Base-by-base conservation (phyloP, 2,888 invertebrate species). In the Cryptops parisi region DNA sequence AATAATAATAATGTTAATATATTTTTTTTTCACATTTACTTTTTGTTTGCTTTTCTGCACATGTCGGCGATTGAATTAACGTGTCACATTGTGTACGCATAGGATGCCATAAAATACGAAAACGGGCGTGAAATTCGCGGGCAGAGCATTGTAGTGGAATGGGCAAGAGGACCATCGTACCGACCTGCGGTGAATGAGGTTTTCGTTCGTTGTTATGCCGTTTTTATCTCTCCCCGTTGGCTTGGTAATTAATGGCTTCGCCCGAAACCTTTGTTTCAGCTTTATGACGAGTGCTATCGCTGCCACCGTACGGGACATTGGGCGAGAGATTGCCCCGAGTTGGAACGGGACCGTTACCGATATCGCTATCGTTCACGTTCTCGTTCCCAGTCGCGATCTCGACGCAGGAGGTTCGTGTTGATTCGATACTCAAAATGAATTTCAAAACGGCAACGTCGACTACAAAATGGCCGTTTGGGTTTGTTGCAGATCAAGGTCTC, bases 51-150 rank as follows among this genome's bases (percentile, higher is more conserved):
- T 33, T 33, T 33, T 15, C 15, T 12, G 15, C 15, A 12, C 9
- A 15, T 33, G 9, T 12, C 9, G 9, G 38, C 38, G 15, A 9
- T 33, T 33, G 38, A 33, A 33, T n/a, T n/a, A n/a, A n/a, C n/a
- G n/a, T n/a, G n/a, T n/a, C n/a, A n/a, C n/a, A n/a, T n/a, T n/a
- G n/a, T n/a, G n/a, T n/a, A n/a, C n/a, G n/a, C n/a, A n/a, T 56
- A 70, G 70, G 70, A 70, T 63, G 68, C 68, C 25, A 61, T 70
- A 23, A 65, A 65, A 52, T 68, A 69, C 60, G 70, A 70, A 60
- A 69, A 70, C 63, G 70, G 70, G 1, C 58, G 69, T 38, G 67
- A 68, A 41, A 56, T 70, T 1, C 63, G 65, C 47, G 70, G 70
- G 0, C 66, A 68, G 19, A 66, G 65, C 47, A 70, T 70, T 45